phyloP scores from a whole-genome alignment of 2,113 vertebrate genomes.

The Gobius niger region DNA sequence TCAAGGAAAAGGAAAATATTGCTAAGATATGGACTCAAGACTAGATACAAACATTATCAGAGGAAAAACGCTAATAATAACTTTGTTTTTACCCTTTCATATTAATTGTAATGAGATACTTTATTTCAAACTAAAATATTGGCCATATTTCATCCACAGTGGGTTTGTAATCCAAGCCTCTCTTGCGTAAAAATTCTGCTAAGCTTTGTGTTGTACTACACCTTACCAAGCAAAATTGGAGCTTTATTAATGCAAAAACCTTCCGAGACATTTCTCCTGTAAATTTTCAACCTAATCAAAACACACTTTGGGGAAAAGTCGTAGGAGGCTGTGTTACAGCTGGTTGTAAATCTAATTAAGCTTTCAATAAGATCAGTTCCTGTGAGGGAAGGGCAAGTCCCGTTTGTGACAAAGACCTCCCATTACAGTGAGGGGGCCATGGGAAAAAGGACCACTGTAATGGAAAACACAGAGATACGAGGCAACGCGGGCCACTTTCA shows the following conservation, averaged over 20 bases:
- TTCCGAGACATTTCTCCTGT: neutral
- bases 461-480: slow-evolving; percentile 45
- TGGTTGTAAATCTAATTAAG: slow-evolving; percentile 20
- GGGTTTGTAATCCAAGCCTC: too few relatives aligned
- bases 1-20: neutral
- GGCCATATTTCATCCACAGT: too few relatives aligned
- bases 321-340: neutral
- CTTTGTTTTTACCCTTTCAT: too few relatives aligned
- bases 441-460: slow-evolving; percentile 30
- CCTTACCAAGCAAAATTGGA: too few relatives aligned
- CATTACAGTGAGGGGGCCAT: slow-evolving; percentile 21
- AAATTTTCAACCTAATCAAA: neutral
- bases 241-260: too few relatives aligned
- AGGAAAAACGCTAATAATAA: too few relatives aligned
- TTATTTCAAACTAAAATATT: too few relatives aligned
- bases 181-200: too few relatives aligned
- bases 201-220: too few relatives aligned
- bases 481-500: slow-evolving; percentile 31
- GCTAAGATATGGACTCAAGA: neutral
- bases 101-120: too few relatives aligned
- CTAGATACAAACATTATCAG: neutral
- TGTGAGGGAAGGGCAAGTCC: slow-evolving; percentile 12
- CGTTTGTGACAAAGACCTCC: slow-evolving; percentile 13
- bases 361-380: neutral
- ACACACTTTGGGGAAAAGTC: too few relatives aligned